These are phyloP conservation scores for Callopanchax toddi DNA, from an alignment of 2,113 vertebrate species.

Conservation along the genomic window DNA sequence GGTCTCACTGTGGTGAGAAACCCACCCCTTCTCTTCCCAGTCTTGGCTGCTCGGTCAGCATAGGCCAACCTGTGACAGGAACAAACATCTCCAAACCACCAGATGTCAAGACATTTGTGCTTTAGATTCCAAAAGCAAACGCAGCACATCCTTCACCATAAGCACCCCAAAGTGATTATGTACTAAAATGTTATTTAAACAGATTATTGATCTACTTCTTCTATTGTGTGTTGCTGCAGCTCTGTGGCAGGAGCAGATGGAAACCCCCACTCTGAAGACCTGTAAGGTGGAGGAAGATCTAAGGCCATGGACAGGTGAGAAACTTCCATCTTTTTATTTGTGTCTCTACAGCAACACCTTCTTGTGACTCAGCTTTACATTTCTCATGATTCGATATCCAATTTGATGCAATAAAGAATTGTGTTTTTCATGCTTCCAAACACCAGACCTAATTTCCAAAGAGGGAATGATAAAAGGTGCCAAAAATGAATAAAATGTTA, in stretches of 20 bases:
- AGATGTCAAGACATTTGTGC: constrained; percentile 62
- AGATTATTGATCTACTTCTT: background rate
- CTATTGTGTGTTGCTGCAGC: constrained; percentile 55
- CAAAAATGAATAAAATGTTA: no score
- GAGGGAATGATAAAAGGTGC: no score
- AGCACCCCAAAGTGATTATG: no score
- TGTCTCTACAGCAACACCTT: background rate
- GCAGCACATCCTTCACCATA: background rate
- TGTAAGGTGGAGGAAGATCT: constrained; percentile 80
- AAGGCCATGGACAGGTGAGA: constrained; percentile 76
- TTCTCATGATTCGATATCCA: no score
- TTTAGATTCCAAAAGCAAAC: constrained; percentile 28
- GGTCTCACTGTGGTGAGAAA: constrained; percentile 75
- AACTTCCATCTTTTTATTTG: background rate
- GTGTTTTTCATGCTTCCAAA: no score
- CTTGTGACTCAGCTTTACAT: no score
- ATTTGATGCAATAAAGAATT: no score
- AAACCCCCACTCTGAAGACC: constrained; percentile 73
- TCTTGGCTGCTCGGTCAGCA: constrained; percentile 68
- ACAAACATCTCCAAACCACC: constrained; percentile 60
- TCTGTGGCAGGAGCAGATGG: constrained; percentile 77
- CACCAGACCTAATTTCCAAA: no score
- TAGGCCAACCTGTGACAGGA: constrained; percentile 67
- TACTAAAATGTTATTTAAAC: no score
- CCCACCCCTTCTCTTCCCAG: constrained; percentile 56